Evolutionary conservation across 1,140 invertebrate genomes (phyloP).

Genomic region (Tachypleus tridentatus): DNA sequence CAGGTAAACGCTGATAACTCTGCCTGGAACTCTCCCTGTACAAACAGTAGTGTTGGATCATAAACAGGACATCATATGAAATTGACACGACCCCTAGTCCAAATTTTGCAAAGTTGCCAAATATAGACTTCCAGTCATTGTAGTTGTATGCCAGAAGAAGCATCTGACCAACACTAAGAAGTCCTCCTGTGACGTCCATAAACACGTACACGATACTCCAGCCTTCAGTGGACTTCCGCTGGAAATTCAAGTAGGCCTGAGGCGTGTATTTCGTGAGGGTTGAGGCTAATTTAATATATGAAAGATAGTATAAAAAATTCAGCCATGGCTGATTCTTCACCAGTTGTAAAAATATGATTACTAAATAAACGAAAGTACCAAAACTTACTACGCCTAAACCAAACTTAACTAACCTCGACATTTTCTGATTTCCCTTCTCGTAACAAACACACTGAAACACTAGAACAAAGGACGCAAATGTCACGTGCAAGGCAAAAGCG

Average conservation of each 20-base stretch:
- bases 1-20: too few relatives aligned
- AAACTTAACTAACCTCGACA: too few relatives aligned
- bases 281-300: slow-evolving; percentile 89
- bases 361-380: slow-evolving; percentile 43
- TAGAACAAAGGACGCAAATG: background rate
- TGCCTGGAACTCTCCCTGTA: slow-evolving; percentile 39
- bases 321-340: slow-evolving; percentile 55
- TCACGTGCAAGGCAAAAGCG: background rate
- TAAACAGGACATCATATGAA: slow-evolving; percentile 90
- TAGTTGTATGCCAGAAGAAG: slow-evolving; percentile 85
- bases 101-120: slow-evolving; percentile 95
- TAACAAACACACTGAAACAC: background rate
- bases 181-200: slow-evolving; percentile 92
- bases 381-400: slow-evolving; percentile 8
- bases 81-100: slow-evolving; percentile 91
- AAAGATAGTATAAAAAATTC: slow-evolving; percentile 85
- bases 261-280: slow-evolving; percentile 97
- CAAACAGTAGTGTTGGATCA: slow-evolving; percentile 92
- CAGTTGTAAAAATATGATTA: slow-evolving; percentile 51
- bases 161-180: slow-evolving; percentile 92
- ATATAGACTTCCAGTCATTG: slow-evolving; percentile 90
- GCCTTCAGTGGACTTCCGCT: slow-evolving; percentile 85
- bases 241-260: slow-evolving; percentile 90
- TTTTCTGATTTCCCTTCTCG: background rate
- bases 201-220: slow-evolving; percentile 99